These are phyloP conservation scores for Meloidogyne floridensis DNA, from an alignment of 1,140 invertebrate genomes.

Conservation along the genomic window DNA sequence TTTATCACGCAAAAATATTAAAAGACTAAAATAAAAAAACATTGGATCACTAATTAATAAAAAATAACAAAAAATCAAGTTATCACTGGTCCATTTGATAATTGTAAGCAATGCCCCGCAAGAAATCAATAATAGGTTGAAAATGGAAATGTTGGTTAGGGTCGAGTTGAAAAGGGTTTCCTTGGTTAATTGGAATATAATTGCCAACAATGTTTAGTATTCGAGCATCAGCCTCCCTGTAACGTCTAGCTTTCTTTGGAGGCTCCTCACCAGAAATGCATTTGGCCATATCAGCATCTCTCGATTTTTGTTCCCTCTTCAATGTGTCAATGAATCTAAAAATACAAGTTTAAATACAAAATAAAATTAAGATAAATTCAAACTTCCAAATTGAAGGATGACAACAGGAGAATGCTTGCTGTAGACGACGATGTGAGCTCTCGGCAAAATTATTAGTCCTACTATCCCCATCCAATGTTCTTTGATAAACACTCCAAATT, in stretches of 20 bases:
- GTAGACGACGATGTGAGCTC: slow-evolving; percentile 42
- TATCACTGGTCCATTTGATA: not conserved
- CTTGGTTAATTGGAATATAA: not conserved
- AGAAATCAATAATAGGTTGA: not conserved
- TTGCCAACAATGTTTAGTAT: not conserved
- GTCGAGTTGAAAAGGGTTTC: too few species aligned
- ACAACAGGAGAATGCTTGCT: slow-evolving; percentile 26
- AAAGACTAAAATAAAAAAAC: too few species aligned
- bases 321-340: slow-evolving; percentile 40
- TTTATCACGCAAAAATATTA: too few species aligned
- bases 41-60: too few species aligned
- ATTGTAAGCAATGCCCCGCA: slow-evolving; percentile 6
- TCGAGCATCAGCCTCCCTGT: slow-evolving; percentile 22
- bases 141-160: too few species aligned
- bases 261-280: slow-evolving; percentile 31
- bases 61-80: too few species aligned
- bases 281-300: slow-evolving; percentile 40
- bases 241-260: not conserved
- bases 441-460: slow-evolving; percentile 51
- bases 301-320: slow-evolving; percentile 31
- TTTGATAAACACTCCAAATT: slow-evolving; percentile 38
- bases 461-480: slow-evolving; percentile 38
- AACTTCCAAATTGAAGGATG: slow-evolving; percentile 52
- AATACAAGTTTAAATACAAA: too few species aligned
- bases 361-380: not conserved